Percentiles rank a stretch among this genome's conserved stretches.
Conservation (phyloP, 2,888 invertebrate species). For the Philereme vetulata region DNA sequence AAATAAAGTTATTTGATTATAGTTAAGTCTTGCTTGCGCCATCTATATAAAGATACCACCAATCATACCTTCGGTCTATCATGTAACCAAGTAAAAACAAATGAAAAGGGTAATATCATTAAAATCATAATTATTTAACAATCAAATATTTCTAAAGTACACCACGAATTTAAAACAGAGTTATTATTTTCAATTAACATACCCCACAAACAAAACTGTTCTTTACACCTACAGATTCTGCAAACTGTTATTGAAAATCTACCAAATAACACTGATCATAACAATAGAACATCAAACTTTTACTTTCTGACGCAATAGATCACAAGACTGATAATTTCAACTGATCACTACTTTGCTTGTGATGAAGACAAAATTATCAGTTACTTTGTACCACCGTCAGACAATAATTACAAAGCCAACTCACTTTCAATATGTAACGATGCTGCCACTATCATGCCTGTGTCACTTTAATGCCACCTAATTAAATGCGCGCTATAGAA, state of each 20-base stretch:
- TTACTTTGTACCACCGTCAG: constrained; percentile 58
- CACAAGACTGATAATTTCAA: constrained; percentile 47
- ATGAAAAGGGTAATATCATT: too few relatives aligned
- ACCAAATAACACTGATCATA: constrained; percentile 13
- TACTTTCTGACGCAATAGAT: constrained; percentile 55
- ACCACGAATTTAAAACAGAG: too few relatives aligned
- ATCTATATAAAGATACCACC: too few relatives aligned
- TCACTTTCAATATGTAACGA: constrained; percentile 42
- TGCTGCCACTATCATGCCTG: constrained; percentile 8
- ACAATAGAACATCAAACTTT: constrained; percentile 50
- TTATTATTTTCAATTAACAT: neutral
- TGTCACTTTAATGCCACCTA: too few relatives aligned
- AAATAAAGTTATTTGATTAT: too few relatives aligned
- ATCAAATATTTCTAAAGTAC: too few relatives aligned
- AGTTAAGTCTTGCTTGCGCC: too few relatives aligned
- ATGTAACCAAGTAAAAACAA: too few relatives aligned
- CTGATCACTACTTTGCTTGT: constrained; percentile 47
- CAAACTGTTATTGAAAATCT: neutral
- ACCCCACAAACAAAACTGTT: neutral
- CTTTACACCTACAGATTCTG: neutral
- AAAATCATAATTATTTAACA: too few relatives aligned
- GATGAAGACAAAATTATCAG: constrained; percentile 62
- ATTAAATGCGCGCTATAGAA: too few relatives aligned
- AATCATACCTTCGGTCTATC: too few relatives aligned
- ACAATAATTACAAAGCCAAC: constrained; percentile 51